Evolutionary conservation across 2,113 vertebrate genomes (phyloP), one percentile per base, ranked within the genome.

Genomic region (Chloebia gouldiae): DNA sequence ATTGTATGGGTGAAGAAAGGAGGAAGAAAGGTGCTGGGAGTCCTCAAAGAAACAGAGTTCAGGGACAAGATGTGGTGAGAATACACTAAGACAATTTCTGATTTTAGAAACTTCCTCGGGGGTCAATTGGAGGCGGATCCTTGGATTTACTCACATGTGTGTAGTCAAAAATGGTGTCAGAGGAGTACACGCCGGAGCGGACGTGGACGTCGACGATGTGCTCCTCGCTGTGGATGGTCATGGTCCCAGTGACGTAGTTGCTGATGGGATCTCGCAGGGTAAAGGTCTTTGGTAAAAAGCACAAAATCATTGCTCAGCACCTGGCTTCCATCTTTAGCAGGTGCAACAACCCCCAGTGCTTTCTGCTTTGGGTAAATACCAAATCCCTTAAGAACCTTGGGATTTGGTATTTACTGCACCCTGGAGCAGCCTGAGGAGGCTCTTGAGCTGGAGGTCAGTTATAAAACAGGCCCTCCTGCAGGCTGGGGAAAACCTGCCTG

Each of bases 81-180:
- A 51, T 1, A 28, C 6, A 27, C 28, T 44, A 18, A 33, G 47
- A 49, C 23, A 40, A 56, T 61, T 70, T 31, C 44, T 37, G 10
- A 23, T 17, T 31, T 75, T 30, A 68, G 35, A 33, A 71, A 6
- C 21, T 21, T 49, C 15, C 21, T 45, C 30, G 44, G 61, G 73
- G 49, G 20, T 54, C 10, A 40, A 53, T 18, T 9, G 0, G 4
- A 30, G 54, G n/a, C 3, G 27, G 39, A 27, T 22, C 16, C 35
- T 64, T 50, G n/a, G 39, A 6, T 84, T 49, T 73, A 94, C 98
- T 98, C 96, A 98, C 98, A 2, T 47, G 93, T 6, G 33, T 30
- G 51, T 98, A 98, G 90, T 98, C 98, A 95, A 98, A 98, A 56
- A 98, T 77, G 1, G 95, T 98, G 7, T 98, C 97, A 5, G 98